Conservation (phyloP, 2,888 invertebrate genomes). For the Cynaeus angustus region DNA sequence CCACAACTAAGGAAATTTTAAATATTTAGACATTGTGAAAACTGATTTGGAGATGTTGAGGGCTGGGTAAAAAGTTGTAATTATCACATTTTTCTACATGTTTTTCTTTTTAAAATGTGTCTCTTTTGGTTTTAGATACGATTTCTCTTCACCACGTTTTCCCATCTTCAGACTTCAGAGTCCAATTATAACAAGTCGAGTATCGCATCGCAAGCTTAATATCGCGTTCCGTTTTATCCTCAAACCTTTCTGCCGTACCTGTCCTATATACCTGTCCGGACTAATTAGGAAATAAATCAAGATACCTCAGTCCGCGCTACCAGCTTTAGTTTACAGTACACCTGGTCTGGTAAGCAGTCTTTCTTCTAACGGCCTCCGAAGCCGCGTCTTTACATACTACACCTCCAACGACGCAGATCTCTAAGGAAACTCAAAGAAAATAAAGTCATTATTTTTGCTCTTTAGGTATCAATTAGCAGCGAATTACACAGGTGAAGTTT, state of each 20-base stretch:
- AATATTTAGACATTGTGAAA: no score
- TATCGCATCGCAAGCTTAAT: slow-evolving; percentile 38
- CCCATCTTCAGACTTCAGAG: not conserved
- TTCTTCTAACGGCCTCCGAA: slow-evolving; percentile 35
- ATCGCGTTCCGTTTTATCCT: slow-evolving; percentile 58
- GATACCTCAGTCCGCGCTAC: slow-evolving; percentile 58
- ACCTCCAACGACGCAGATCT: slow-evolving; percentile 48
- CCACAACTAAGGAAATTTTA: no score
- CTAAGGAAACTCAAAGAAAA: slow-evolving; percentile 51
- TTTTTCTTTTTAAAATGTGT: no score
- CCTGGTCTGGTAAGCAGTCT: slow-evolving; percentile 52
- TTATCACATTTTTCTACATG: no score
- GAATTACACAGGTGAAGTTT: slow-evolving; percentile 36
- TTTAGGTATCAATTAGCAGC: slow-evolving; percentile 43
- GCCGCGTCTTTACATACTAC: slow-evolving; percentile 48
- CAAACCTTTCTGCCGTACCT: slow-evolving; percentile 66
- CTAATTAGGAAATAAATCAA: slow-evolving; percentile 72
- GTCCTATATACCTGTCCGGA: slow-evolving; percentile 70
- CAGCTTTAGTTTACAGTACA: slow-evolving; percentile 58
- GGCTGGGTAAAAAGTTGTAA: no score
- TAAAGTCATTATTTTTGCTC: slow-evolving; percentile 49
- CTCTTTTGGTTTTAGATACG: no score
- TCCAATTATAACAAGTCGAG: slow-evolving; percentile 32
- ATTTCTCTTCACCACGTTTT: not conserved
- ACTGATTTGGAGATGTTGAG: no score